Evolutionary conservation across 2,888 invertebrate species (phyloP).

Genomic region (Myopa tessellatipennis): DNA sequence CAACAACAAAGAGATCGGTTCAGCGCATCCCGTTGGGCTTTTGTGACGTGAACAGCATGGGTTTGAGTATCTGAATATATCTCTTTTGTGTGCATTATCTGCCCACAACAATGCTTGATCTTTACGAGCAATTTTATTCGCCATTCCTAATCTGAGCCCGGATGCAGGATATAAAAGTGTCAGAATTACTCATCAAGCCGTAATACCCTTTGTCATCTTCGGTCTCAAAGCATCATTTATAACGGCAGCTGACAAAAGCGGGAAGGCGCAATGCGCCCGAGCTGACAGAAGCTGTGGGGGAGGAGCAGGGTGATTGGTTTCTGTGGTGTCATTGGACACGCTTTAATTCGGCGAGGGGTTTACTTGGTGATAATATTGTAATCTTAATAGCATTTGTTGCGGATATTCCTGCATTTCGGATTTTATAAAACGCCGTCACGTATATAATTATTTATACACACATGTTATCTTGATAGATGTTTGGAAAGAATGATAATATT

Average conservation of each 20-base stretch:
- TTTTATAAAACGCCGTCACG: too few relatives aligned
- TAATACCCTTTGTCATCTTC: constrained; percentile 64
- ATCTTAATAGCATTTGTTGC: not conserved
- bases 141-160: constrained; percentile 9
- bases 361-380: not conserved
- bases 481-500: too few relatives aligned
- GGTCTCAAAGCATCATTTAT: constrained; percentile 51
- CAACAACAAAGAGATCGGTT: not conserved
- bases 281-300: too few relatives aligned
- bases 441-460: too few relatives aligned
- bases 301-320: not conserved
- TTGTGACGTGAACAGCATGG: constrained; percentile 27
- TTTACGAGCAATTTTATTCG: constrained; percentile 42
- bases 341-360: not conserved
- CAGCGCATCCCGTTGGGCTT: constrained; percentile 34
- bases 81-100: constrained; percentile 38
- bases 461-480: too few relatives aligned
- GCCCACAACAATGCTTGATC: constrained; percentile 42
- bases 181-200: constrained; percentile 57
- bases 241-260: constrained; percentile 1
- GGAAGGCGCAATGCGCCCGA: too few relatives aligned
- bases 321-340: constrained; percentile 4
- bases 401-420: not conserved
- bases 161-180: constrained; percentile 43
- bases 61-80: constrained; percentile 16